A percentile compares a stretch with the other conserved stretches of the same genome.
Evolutionary conservation across 2,888 invertebrate genomes (phyloP).

Genomic region (Dioctria rufipes): DNA sequence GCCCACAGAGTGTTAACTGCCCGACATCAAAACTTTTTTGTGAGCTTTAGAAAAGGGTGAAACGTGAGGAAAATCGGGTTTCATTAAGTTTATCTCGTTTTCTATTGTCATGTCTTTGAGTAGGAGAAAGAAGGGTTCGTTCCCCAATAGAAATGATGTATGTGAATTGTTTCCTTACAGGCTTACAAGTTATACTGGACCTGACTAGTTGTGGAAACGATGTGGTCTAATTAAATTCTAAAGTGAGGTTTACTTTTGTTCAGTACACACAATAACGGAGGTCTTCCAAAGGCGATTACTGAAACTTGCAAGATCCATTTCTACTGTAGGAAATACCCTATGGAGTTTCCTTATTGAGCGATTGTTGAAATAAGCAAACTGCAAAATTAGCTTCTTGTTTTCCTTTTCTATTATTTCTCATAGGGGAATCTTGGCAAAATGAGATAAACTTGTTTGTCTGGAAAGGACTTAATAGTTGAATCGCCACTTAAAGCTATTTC

Average conservation of each 20-base stretch:
- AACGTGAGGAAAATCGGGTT: conserved; percentile 45
- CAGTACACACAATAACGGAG: background rate
- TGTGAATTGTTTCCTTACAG: background rate
- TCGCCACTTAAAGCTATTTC: too few relatives aligned
- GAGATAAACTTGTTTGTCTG: background rate
- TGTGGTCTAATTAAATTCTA: conserved; percentile 46
- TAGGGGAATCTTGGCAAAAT: background rate
- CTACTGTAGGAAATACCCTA: background rate
- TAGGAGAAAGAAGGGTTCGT: background rate
- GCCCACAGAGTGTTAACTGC: conserved; percentile 17
- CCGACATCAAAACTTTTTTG: background rate
- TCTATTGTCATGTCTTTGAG: conserved; percentile 32
- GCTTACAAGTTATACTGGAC: background rate
- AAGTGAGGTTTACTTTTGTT: conserved; percentile 12
- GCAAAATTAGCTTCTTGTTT: conserved; percentile 37
- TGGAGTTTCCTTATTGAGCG: conserved; percentile 11
- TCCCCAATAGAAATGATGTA: conserved; percentile 14
- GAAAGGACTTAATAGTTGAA: too few relatives aligned
- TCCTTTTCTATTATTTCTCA: too few relatives aligned
- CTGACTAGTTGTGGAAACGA: conserved; percentile 1
- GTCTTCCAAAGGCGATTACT: background rate
- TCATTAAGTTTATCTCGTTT: conserved; percentile 47
- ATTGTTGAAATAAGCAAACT: conserved; percentile 19
- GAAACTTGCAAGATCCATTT: conserved; percentile 7
- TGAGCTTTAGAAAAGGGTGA: background rate